Conservation (phyloP, 2,797 vertebrate genomes). For the Eulemur rubriventer region DNA sequence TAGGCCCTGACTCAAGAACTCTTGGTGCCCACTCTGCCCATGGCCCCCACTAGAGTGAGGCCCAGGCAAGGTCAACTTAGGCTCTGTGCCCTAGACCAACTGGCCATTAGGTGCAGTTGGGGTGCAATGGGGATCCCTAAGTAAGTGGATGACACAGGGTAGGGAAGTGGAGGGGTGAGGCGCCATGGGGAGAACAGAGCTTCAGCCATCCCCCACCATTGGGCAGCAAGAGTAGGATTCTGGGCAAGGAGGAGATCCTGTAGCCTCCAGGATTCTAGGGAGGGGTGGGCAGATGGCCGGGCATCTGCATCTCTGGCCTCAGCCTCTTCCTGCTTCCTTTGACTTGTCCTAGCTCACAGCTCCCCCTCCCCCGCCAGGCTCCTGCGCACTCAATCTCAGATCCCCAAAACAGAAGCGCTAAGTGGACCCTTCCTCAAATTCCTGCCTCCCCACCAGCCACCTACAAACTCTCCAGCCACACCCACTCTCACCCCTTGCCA, state of each 20-base stretch:
- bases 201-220: background rate
- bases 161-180: too few species aligned
- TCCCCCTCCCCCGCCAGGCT: background rate
- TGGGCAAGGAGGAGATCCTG: background rate
- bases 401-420: background rate
- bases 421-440: conserved; percentile 19
- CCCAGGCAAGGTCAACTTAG: background rate
- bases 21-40: background rate
- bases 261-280: background rate
- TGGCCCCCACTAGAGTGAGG: background rate
- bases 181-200: background rate
- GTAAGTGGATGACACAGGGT: background rate
- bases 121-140: background rate
- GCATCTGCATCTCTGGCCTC: background rate
- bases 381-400: background rate
- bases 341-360: background rate
- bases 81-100: rapidly evolving
- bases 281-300: background rate
- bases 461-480: conserved; percentile 21
- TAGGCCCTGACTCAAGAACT: background rate
- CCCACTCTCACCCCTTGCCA: conserved; percentile 58
- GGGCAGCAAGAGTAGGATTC: background rate
- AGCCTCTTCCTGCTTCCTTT: background rate
- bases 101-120: rapidly evolving
- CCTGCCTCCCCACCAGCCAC: background rate